Evolutionary conservation across 2,888 invertebrate species (phyloP), one percentile per base, ranked within the genome.

Genomic region (Noctuana brunneofusca): DNA sequence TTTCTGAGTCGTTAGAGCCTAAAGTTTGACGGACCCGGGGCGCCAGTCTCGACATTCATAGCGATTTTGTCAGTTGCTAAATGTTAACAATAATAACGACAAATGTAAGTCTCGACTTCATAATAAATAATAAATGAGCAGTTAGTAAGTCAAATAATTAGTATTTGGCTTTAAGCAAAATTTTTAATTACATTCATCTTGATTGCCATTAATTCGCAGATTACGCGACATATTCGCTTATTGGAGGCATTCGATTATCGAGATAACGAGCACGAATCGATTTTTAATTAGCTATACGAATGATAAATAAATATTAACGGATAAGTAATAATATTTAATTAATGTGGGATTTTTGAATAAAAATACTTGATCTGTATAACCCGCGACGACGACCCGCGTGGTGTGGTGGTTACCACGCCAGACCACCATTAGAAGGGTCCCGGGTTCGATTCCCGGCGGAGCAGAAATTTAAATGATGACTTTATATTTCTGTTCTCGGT

Each of bases 121-220:
- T 27, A 27, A 27, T 27, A 35, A 35, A 12, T 35, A 35, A 11
- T 12, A 35, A 35, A 12, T 35, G 12, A 11, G 35, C 12, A 5
- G 35, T 35, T 5, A 12, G 2, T 11, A 11, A 35, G 1, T 46
- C 22, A 22, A 27, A 27, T 27, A 27, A 8, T 49, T 27, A 14
- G 49, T 27, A 14, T 49, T 27, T 24, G 14, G 27, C 24, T 49
- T 27, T n/a, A 27, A 14, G 9, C 12, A 30, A 32, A 46, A 70
- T 76, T 82, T 87, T 87, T 89, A 87, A 89, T 88, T 87, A 82
- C 83, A 70, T 70, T 75, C 72, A 68, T 72, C 75, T 68, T 76
- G 80, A 80, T 84, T 80, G 80, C 69, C 70, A 77, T 74, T 80
- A 79, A 81, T 77, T 79, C 75, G 69, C 71, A 80, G 85, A 86